Percentiles rank a stretch among this genome's conserved stretches.
Evolutionary conservation across 2,888 invertebrate species (phyloP).

Genomic region (Drosophila cyrtoloma): DNA sequence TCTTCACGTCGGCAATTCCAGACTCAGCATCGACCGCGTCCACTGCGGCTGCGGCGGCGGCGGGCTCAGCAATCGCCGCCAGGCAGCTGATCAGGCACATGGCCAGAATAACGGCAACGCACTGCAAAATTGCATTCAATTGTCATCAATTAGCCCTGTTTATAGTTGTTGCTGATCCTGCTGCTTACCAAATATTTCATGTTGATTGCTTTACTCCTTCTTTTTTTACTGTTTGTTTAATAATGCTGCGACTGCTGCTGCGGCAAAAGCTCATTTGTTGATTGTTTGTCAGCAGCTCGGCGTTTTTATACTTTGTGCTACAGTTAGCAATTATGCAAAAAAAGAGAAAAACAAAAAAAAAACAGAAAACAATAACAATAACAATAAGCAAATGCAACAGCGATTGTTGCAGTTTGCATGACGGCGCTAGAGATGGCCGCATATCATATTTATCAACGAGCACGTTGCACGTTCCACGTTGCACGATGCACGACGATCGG

Average conservation of each 20-base stretch:
- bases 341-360: background rate
- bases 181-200: constrained; percentile 74
- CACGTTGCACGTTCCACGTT: background rate
- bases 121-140: constrained; percentile 38
- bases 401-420: constrained; percentile 50
- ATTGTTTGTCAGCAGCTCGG: constrained; percentile 29
- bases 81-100: constrained; percentile 51
- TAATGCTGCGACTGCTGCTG: constrained; percentile 29
- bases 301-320: constrained; percentile 74
- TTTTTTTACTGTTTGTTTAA: background rate
- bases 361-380: constrained; percentile 33
- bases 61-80: constrained; percentile 67
- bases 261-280: constrained; percentile 58
- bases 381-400: constrained; percentile 21
- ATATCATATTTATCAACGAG: background rate
- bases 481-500: background rate
- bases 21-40: constrained; percentile 36
- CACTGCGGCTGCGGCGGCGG: constrained; percentile 30
- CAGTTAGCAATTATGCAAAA: constrained; percentile 76
- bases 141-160: constrained; percentile 1
- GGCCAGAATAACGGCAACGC: constrained; percentile 51
- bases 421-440: constrained; percentile 14
- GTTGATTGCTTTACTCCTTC: constrained; percentile 22
- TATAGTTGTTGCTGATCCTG: constrained; percentile 11
- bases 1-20: constrained; percentile 57